phyloP scores from a whole-genome alignment of 2,797 vertebrate species.

The Liasis olivaceus region DNA sequence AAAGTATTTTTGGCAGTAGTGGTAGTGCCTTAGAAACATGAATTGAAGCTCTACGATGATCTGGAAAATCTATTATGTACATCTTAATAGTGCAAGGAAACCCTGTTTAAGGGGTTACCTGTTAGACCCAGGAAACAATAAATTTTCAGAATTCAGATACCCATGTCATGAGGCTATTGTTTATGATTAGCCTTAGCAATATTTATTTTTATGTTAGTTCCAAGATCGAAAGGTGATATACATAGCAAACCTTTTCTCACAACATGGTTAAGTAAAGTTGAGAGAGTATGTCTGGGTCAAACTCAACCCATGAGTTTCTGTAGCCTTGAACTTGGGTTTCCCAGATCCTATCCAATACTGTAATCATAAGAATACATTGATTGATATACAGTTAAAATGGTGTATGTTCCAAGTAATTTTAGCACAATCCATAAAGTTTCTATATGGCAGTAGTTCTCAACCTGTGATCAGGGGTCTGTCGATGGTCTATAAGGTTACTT shows the following conservation, averaged over 20 bases:
- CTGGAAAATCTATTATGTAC: neutral
- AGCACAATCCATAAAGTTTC: neutral
- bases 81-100: neutral
- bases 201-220: neutral
- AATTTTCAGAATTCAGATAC: neutral
- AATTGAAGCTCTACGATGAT: neutral
- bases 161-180: neutral
- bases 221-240: neutral
- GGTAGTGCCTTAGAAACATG: neutral
- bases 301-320: neutral
- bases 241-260: neutral
- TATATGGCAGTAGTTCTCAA: neutral
- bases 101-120: neutral
- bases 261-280: neutral
- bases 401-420: slow-evolving; percentile 15
- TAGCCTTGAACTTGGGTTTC: neutral
- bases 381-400: neutral
- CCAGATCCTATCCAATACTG: neutral
- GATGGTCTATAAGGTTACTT: neutral
- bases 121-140: neutral
- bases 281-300: neutral
- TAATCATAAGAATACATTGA: neutral
- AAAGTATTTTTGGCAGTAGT: slow-evolving; percentile 10
- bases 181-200: neutral
- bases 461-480: neutral